Base-by-base conservation (phyloP, 2,113 vertebrate genomes). In the Epinephelus moara region DNA sequence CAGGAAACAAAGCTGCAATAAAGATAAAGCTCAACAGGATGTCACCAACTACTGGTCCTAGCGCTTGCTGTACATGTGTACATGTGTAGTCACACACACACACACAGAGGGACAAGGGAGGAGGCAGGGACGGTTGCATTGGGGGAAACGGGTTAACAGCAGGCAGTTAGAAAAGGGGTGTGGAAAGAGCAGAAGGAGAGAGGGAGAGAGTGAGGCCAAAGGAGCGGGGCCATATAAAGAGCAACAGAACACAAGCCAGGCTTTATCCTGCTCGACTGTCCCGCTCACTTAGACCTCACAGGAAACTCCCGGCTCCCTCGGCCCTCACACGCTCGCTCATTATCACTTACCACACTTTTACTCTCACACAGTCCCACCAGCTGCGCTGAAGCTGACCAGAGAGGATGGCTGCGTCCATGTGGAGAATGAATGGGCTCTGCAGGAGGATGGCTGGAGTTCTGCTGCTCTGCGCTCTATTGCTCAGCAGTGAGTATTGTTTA, bases 371-470 rank as follows among this genome's bases (percentile, higher is more conserved):
- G 73, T 83, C 85, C 73, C 81, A 15, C 66, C 84, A 2, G 78
- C 77, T 69, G 57, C 61, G 13, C 75, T 11, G 61, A 73, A 45
- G 77, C 59, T 74, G 75, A 89, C 80, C 84, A 68, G 82, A 85
- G 71, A 92, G 87, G 91, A 92, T 90, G 90, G 80, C 91, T 66
- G 88, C 80, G 59, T 76, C 94, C 89, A 83, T 78, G 78, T 77
- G 91, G 88, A 94, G 89, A 92, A 95, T 95, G 94, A 95, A 93
- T 94, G 93, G 93, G 70, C 77, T 86, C 70, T 91, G 89, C 79
- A 91, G 89, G 66, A 89, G 77, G 88, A 85, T 83, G 87, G 79
- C 87, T 77, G 60, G 82, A 63, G 72, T 75, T 75, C 86, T 95
- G 82, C 9, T 92, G 71, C 88, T 95, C 63, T 86, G 81, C 45